These are phyloP conservation scores for Hedya salicella DNA, from an alignment of 2,888 invertebrate species.

Conservation along the genomic window DNA sequence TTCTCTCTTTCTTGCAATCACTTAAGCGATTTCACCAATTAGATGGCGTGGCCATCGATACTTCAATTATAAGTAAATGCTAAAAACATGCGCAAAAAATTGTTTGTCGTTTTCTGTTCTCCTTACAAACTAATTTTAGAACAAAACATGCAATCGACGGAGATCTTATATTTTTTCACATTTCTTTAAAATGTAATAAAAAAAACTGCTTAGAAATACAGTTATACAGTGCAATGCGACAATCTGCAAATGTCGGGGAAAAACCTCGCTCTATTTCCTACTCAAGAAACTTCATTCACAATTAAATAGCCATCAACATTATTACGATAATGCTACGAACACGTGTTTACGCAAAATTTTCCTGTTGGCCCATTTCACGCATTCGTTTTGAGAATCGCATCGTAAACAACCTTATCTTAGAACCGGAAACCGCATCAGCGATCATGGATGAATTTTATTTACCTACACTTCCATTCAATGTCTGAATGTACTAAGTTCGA, in stretches of 20 bases:
- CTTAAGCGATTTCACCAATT: conserved; percentile 6
- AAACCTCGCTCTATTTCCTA: neutral
- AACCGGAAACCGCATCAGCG: conserved; percentile 17
- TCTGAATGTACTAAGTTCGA: neutral
- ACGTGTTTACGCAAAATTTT: conserved; percentile 31
- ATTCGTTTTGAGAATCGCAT: conserved; percentile 26
- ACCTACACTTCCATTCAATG: conserved; percentile 7
- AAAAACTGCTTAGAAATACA: too few relatives aligned
- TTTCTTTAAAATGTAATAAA: too few relatives aligned
- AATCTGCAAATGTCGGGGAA: too few relatives aligned
- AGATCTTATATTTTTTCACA: too few relatives aligned
- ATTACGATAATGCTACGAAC: conserved; percentile 14
- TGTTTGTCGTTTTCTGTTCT: too few relatives aligned
- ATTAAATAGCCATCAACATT: conserved; percentile 6
- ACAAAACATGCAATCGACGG: too few relatives aligned
- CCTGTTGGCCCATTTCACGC: conserved; percentile 30
- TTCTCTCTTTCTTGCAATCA: conserved; percentile 10
- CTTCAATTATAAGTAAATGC: neutral
- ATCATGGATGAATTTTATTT: conserved; percentile 32
- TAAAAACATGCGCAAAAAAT: neutral
- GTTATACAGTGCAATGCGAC: too few relatives aligned
- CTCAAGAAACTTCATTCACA: conserved; percentile 5
- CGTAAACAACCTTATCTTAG: conserved; percentile 34
- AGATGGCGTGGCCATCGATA: conserved; percentile 1
- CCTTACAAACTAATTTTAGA: too few relatives aligned